Base-by-base conservation (phyloP, 2,113 vertebrate genomes). In the Chionis minor region DNA sequence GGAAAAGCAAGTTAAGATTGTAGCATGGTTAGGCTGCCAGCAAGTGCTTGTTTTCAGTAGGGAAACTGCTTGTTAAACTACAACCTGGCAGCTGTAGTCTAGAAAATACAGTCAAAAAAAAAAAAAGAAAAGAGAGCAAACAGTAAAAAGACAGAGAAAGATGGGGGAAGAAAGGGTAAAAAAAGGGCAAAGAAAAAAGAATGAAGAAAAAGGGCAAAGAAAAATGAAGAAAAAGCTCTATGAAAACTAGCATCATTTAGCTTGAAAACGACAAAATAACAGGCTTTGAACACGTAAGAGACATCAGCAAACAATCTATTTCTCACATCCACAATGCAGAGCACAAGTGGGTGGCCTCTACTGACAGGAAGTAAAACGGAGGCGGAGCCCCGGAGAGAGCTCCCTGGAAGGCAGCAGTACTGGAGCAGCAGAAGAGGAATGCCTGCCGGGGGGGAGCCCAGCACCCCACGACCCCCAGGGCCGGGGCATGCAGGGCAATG, bases 391-490 rank as follows among this genome's bases (percentile, higher is more conserved):
- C 7, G 18, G 42, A 12, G 10, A 7, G 24, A 1, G 1, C 7
- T 62, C 16, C 55, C 52, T 47, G 2, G 2, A 33, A 58, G 75
- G 55, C 67, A 70, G 33, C 2, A 2, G 6, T 5, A 17, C 18
- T 4, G 55, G 28, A 30, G 14, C 42, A 12, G 35, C 40, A 51
- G 26, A 18, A 26, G 77, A n/a, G 32, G 32, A 18, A 17, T 6
- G 9, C 17, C 28, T 80, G 38, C 33, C 1, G 14, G 33, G 26
- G 47, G 71, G 35, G 49, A 12, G 3, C 23, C 24, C 62, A 32
- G 47, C 2, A 1, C 62, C 35, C 10, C 0, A 1, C 17, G 17
- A 47, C 38, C 23, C 19, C 14, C 19, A 2, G 13, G 24, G 33
- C 45, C 28, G 22, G 9, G 66, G 15, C 32, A 33, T 0, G 4